phyloP scores from a whole-genome alignment of 2,113 vertebrate genomes.

The cattle (Bos taurus) region DNA sequence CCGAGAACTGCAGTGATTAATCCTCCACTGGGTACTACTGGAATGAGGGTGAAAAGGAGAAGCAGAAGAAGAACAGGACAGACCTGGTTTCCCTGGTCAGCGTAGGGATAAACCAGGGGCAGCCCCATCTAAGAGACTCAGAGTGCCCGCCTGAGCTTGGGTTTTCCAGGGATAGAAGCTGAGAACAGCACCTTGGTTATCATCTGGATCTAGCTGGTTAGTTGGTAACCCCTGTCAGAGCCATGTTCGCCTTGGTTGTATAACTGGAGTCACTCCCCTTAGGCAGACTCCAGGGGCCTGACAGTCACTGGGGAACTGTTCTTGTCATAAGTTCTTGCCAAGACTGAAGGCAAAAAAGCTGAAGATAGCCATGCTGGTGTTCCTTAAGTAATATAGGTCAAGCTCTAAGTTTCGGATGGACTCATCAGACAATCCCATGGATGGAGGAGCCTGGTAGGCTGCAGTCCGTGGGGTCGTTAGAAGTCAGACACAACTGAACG shows the following conservation, averaged over 20 bases:
- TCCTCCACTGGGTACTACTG: not conserved
- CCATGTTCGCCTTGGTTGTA: accelerated
- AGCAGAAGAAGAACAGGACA: conserved; percentile 60
- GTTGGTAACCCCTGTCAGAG: not conserved
- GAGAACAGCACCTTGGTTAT: not conserved
- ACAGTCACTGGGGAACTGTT: not conserved
- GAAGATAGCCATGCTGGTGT: not conserved
- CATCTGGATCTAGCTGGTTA: not conserved
- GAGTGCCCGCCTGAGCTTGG: not conserved
- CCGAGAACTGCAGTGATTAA: not conserved
- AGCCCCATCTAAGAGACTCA: conserved; percentile 23
- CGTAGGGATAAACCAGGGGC: conserved; percentile 27
- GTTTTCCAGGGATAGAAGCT: conserved; percentile 49
- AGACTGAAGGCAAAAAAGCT: not conserved
- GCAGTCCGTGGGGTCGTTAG: not conserved
- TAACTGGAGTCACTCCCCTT: not conserved
- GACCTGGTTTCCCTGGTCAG: conserved; percentile 39
- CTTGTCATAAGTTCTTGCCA: not conserved
- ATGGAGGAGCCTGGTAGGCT: not conserved
- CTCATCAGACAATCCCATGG: not conserved
- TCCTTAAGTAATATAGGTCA: not conserved
- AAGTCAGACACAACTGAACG: not conserved
- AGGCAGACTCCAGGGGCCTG: not conserved
- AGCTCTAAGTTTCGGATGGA: not conserved
- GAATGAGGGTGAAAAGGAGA: conserved; percentile 27